Conservation (phyloP, 2,888 invertebrate genomes). For the Caenorhabditis virilis region DNA sequence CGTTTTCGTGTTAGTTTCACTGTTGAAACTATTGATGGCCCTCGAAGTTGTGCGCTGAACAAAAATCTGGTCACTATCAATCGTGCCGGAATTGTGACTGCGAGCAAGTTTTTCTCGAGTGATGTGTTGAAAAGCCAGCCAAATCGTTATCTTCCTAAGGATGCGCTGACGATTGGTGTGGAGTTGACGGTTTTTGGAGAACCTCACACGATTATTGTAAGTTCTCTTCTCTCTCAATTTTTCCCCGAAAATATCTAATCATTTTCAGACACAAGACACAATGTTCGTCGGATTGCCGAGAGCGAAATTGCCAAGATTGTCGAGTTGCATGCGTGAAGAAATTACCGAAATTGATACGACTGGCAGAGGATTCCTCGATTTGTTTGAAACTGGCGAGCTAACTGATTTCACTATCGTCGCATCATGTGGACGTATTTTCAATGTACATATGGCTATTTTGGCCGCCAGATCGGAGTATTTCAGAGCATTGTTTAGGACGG, state of each 20-base stretch:
- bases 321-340: too few species aligned
- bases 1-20: conserved; percentile 56
- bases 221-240: background rate
- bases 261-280: too few species aligned
- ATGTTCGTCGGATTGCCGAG: too few species aligned
- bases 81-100: conserved; percentile 58
- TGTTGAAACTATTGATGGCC: conserved; percentile 56
- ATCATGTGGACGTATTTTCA: conserved; percentile 17
- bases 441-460: conserved; percentile 88
- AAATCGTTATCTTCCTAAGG: conserved; percentile 38
- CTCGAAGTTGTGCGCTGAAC: conserved; percentile 54
- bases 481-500: conserved; percentile 97
- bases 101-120: conserved; percentile 55
- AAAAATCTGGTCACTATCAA: conserved; percentile 58
- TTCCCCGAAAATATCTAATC: too few species aligned
- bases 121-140: conserved; percentile 43
- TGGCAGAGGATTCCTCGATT: background rate
- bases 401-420: conserved; percentile 27
- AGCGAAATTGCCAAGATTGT: too few species aligned
- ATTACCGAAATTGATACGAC: background rate
- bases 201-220: conserved; percentile 7
- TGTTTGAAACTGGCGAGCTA: conserved; percentile 20
- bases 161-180: conserved; percentile 40
- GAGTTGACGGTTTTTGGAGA: conserved; percentile 52
- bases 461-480: conserved; percentile 96